phyloP scores from a whole-genome alignment of 2,888 invertebrate genomes.

The Hirtodrosophila histrioides region DNA sequence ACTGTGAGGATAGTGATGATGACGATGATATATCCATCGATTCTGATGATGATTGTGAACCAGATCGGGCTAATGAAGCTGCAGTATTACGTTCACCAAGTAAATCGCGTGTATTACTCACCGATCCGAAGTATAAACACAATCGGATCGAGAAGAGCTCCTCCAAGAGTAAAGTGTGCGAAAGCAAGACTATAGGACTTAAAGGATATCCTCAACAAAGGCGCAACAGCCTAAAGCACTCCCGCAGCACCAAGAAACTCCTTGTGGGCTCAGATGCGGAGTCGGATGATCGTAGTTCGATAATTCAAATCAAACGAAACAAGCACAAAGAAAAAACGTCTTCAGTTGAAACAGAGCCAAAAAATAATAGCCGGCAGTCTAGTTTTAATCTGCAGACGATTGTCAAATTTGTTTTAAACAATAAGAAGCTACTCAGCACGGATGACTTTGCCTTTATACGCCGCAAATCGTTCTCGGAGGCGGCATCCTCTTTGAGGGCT shows the following conservation, averaged over 20 bases:
- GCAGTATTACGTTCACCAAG: slow-evolving; percentile 37
- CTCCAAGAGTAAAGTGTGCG: slow-evolving; percentile 80
- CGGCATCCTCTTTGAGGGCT: slow-evolving; percentile 56
- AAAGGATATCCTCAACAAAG: slow-evolving; percentile 47
- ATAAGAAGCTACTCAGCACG: slow-evolving; percentile 74
- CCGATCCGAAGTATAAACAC: slow-evolving; percentile 82
- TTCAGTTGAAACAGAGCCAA: slow-evolving; percentile 18
- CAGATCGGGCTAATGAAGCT: slow-evolving; percentile 9
- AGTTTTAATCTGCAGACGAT: slow-evolving; percentile 81
- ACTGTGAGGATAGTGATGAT: slow-evolving; percentile 8
- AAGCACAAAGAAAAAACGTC: slow-evolving; percentile 45
- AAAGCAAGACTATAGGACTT: slow-evolving; percentile 28
- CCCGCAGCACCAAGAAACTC: slow-evolving; percentile 73
- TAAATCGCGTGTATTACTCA: slow-evolving; percentile 80
- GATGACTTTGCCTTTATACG: slow-evolving; percentile 81
- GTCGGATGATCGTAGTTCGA: slow-evolving; percentile 7
- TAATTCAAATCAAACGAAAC: slow-evolving; percentile 31
- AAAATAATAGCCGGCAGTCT: slow-evolving; percentile 54
- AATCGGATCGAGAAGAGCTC: slow-evolving; percentile 83
- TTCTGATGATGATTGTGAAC: slow-evolving; percentile 16
- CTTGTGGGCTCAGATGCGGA: slow-evolving; percentile 59
- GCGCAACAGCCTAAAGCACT: slow-evolving; percentile 59
- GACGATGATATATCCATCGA: slow-evolving; percentile 19
- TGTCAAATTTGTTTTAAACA: slow-evolving; percentile 80
- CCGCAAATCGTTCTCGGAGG: slow-evolving; percentile 78